Percentiles rank a stretch among this genome's conserved stretches.
Conservation (phyloP, 2,797 vertebrate genomes). For the Enteromius unitaeniatus region DNA sequence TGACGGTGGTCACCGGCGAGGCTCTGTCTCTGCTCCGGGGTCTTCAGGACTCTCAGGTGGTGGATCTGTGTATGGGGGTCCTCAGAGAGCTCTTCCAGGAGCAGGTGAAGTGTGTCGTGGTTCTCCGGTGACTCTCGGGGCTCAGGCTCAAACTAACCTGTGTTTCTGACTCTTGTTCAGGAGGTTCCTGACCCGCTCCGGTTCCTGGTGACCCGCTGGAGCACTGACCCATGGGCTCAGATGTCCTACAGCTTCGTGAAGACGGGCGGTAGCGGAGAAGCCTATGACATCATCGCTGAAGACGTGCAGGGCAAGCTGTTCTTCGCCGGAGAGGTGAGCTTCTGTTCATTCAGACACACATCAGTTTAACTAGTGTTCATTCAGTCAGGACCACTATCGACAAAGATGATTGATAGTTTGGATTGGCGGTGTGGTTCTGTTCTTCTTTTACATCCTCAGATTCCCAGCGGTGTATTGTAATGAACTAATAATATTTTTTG, state of each 20-base stretch:
- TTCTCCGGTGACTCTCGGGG: neutral
- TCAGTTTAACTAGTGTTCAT: too few relatives aligned
- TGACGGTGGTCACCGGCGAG: slow-evolving; percentile 94
- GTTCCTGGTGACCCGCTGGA: slow-evolving; percentile 93
- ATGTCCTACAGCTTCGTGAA: slow-evolving; percentile 98
- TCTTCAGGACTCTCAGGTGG: slow-evolving; percentile 87
- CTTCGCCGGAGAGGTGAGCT: slow-evolving; percentile 93
- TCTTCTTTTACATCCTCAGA: too few relatives aligned
- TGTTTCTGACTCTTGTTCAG: slow-evolving; percentile 68
- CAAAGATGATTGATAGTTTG: too few relatives aligned
- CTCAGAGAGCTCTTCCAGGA: slow-evolving; percentile 92
- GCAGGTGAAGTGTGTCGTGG: slow-evolving; percentile 78
- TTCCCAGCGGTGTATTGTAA: too few relatives aligned
- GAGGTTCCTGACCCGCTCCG: slow-evolving; percentile 91
- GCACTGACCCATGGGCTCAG: slow-evolving; percentile 91
- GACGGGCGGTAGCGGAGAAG: slow-evolving; percentile 94
- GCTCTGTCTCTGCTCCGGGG: slow-evolving; percentile 82
- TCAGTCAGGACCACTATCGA: too few relatives aligned
- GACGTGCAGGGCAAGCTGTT: slow-evolving; percentile 93
- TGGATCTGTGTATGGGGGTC: slow-evolving; percentile 86
- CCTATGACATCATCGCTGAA: slow-evolving; percentile 94
- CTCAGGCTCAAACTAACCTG: neutral
- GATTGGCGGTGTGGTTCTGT: too few relatives aligned
- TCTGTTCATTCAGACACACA: too few relatives aligned
- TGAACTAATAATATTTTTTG: too few relatives aligned